phyloP scores from a whole-genome alignment of 1,140 invertebrate species.

The Andrena cerasifolii region DNA sequence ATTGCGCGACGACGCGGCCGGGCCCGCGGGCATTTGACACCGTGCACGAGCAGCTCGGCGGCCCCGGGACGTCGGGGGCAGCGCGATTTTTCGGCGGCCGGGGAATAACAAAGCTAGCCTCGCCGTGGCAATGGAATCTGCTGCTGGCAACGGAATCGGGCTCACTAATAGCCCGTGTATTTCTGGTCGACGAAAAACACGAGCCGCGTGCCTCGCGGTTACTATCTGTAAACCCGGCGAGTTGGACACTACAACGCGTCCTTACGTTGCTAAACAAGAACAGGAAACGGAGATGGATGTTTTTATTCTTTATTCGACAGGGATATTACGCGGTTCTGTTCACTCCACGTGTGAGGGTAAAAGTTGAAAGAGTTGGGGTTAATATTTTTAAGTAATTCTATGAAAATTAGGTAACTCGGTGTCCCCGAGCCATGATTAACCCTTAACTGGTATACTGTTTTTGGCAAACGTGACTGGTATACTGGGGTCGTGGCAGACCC shows the following conservation, averaged over 20 bases:
- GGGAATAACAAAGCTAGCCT: constrained; percentile 42
- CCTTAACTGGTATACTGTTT: too few species aligned
- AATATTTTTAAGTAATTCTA: too few species aligned
- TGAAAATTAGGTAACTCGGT: too few species aligned
- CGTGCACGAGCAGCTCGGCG: not conserved
- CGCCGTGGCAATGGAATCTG: constrained; percentile 30
- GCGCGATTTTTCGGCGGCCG: constrained; percentile 29
- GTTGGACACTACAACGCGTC: not conserved
- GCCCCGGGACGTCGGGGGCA: not conserved
- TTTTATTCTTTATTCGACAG: not conserved
- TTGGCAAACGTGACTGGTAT: too few species aligned
- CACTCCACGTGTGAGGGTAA: too few species aligned
- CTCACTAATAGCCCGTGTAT: constrained; percentile 37
- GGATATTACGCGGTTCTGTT: too few species aligned
- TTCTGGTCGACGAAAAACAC: constrained; percentile 23
- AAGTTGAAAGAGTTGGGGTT: too few species aligned
- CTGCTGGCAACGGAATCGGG: constrained; percentile 12
- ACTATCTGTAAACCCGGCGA: constrained; percentile 10
- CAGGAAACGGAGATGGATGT: not conserved
- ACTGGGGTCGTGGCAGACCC: too few species aligned
- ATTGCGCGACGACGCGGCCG: constrained; percentile 7
- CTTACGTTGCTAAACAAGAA: too few species aligned
- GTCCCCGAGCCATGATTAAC: too few species aligned
- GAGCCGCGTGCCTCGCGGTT: not conserved
- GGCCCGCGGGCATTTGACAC: not conserved